Conservation (phyloP, 2,797 vertebrate species). For the Hydrophis major region DNA sequence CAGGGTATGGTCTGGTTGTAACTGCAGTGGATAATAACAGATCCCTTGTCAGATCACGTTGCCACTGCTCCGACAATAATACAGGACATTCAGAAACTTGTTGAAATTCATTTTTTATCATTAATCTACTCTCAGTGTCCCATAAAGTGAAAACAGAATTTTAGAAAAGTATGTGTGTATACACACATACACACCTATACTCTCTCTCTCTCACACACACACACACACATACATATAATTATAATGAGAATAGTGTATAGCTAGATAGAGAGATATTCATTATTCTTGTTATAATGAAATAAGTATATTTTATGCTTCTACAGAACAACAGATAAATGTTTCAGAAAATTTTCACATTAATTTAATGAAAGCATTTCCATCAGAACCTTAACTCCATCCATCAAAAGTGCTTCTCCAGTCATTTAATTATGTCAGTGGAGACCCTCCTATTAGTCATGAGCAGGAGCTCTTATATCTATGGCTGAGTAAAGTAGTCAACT, state of each 20-base stretch:
- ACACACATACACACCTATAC: too few relatives aligned
- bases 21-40: neutral
- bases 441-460: neutral
- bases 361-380: neutral
- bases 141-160: neutral
- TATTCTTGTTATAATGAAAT: neutral
- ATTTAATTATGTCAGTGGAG: neutral
- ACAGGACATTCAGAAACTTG: neutral
- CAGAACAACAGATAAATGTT: neutral
- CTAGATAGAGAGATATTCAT: too few relatives aligned
- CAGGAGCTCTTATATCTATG: neutral
- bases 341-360: neutral
- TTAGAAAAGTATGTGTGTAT: neutral
- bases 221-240: too few relatives aligned
- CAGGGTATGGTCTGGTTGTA: neutral
- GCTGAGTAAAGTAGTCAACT: neutral
- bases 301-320: neutral
- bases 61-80: neutral
- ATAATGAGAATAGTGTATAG: too few relatives aligned
- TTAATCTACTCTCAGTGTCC: neutral
- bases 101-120: neutral
- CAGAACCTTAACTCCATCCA: neutral
- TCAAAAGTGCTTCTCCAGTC: neutral
- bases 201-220: too few relatives aligned
- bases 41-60: neutral